These are phyloP conservation scores for Diachasma alloeum DNA, from an alignment of 1,140 invertebrate species.

Conservation along the genomic window DNA sequence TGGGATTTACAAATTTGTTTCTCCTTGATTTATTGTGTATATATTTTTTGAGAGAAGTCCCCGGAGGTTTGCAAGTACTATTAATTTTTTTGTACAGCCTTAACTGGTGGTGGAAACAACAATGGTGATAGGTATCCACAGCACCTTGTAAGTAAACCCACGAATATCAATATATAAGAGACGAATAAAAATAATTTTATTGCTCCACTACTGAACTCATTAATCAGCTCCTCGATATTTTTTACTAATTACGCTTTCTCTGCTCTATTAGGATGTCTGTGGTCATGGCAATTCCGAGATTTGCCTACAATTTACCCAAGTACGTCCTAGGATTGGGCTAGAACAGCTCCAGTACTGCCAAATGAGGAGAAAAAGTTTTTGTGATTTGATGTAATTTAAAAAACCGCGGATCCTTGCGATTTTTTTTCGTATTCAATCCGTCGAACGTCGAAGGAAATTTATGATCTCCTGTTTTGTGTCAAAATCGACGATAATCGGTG, in stretches of 20 bases:
- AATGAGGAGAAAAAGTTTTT: not conserved
- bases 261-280: conserved; percentile 73
- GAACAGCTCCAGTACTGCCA: not conserved
- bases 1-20: not conserved
- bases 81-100: conserved; percentile 14
- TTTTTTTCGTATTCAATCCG: not conserved
- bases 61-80: not conserved
- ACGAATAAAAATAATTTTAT: too few species aligned
- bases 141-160: not conserved
- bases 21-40: not conserved
- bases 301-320: conserved; percentile 80
- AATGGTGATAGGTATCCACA: not conserved
- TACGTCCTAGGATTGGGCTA: conserved; percentile 76
- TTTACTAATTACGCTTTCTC: conserved; percentile 15
- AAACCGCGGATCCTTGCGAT: not conserved
- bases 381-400: not conserved
- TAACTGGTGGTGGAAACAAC: conserved; percentile 21
- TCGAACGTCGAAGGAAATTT: not conserved
- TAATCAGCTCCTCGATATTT: not conserved
- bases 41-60: not conserved
- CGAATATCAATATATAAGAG: not conserved
- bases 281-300: conserved; percentile 78
- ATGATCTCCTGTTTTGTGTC: not conserved
- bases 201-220: too few species aligned
- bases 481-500: not conserved